Evolutionary conservation across 37 sponge, comb jelly and placozoan genomes (phyloP), one percentile per base, ranked within the genome.

Genomic region (Mnemiopsis leidyi): DNA sequence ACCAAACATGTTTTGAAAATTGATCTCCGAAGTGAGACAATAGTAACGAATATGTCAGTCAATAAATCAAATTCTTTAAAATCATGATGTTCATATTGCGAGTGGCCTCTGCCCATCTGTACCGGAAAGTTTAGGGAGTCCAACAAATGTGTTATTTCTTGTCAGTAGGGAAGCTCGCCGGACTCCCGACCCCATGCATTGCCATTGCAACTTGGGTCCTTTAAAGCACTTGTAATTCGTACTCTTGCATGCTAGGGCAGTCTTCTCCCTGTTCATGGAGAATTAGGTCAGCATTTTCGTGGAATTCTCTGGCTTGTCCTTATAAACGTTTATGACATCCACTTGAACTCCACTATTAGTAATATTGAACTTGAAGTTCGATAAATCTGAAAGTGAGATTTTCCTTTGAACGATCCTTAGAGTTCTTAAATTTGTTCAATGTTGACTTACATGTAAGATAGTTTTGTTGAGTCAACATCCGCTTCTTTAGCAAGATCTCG

Each of bases 401-500:
- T n/a, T n/a, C n/a, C n/a, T n/a, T n/a, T n/a, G n/a, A n/a, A n/a
- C n/a, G n/a, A n/a, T n/a, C n/a, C n/a, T n/a, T n/a, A n/a, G n/a
- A n/a, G n/a, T n/a, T n/a, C 20, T 67, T 13, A 21, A 21, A 21
- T 20, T 67, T 67, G 68, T 67, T 20, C 13, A 21, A 20, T 67
- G 13, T 20, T 67, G 68, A n/a, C 25, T 71, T 28, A 71, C 25
- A 85, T 85, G 61, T 85, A 40, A 28, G 90, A 23, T 1, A 23
- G 90, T 1, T 85, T 21, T 23, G 90, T 7, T 18, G 24, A 25
- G 29, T 85, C 61, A 36, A 26, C n/a, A 23, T 28, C 32, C 13
- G 90, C 40, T 39, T 85, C 90, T 26, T 40, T 85, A 0, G 36
- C 61, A 23, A 85, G 35, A 39, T 85, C 90, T 85, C 90, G 33